Evolutionary conservation across 2,113 vertebrate species (phyloP), one percentile per base, ranked within the genome.

Genomic region (Pagrus major): DNA sequence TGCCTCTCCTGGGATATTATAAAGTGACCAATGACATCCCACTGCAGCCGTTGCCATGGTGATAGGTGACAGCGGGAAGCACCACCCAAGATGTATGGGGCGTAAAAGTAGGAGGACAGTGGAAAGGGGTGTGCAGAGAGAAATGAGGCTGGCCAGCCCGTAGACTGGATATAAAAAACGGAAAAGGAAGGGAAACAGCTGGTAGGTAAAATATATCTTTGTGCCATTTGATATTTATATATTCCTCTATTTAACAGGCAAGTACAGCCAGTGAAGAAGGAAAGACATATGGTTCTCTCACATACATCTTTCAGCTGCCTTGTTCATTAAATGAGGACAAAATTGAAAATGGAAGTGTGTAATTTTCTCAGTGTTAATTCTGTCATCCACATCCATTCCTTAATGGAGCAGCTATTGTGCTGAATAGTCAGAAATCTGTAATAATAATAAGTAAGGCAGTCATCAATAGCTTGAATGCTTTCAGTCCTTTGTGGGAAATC

Each of bases 1-100:
- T 11, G 27, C 42, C 20, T 85, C 84, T 67, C 77, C 18, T 47
- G 84, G 68, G 74, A 77, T 74, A 58, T 72, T 47, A 55, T 46
- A 80, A 83, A 82, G 78, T 90, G 81, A 83, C 91, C 73, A 78
- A 69, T 91, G 88, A 68, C 68, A 86, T 84, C 82, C 68, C 82
- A 59, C 84, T 84, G 71, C 81, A 87, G 72, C 67, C 64, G 78
- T 92, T 89, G 83, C 88, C 85, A 92, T 90, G 84, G 90, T 61
- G 78, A 91, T 52, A 56, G 56, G 84, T 91, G 85, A 87, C 86
- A 87, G 82, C 11, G 25, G 86, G 84, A 90, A 80, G 84, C 70
- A 84, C 80, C 84, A 67, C 66, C 88, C 67, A 73, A 88, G 87
- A 91, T 85, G 84, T 86, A 90, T 90, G 86, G 76, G 58, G 61